These are phyloP conservation scores for Champsocephalus esox DNA, from an alignment of 2,797 vertebrate genomes.

Conservation along the genomic window DNA sequence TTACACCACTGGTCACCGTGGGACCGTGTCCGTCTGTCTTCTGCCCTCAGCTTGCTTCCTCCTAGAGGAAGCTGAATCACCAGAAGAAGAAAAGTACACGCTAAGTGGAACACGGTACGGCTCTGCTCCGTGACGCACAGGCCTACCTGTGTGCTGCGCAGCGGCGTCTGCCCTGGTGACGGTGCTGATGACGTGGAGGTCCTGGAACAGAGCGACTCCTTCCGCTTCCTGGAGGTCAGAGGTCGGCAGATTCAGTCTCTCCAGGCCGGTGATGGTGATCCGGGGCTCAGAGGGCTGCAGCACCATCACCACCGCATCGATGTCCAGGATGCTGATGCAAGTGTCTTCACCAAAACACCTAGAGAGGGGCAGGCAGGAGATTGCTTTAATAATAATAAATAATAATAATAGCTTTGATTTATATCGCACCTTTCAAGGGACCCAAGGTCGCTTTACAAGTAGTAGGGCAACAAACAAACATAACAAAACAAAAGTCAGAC, in stretches of 20 bases:
- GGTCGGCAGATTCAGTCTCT: constrained; percentile 89
- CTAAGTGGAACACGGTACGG: too few species aligned
- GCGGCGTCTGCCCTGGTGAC: constrained; percentile 85
- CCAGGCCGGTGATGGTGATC: constrained; percentile 92
- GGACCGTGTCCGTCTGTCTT: too few species aligned
- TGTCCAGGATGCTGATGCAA: constrained; percentile 93
- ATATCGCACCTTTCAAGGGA: too few species aligned
- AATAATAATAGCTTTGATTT: too few species aligned
- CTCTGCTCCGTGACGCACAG: too few species aligned
- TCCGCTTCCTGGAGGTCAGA: constrained; percentile 84
- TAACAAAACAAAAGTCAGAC: too few species aligned
- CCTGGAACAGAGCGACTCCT: constrained; percentile 89
- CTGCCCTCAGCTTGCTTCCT: too few species aligned
- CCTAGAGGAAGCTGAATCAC: too few species aligned
- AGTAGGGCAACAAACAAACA: too few species aligned
- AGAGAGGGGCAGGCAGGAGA: constrained; percentile 10
- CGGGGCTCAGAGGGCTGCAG: constrained; percentile 93
- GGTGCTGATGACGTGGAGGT: constrained; percentile 94
- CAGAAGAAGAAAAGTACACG: too few species aligned
- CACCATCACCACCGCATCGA: constrained; percentile 94
- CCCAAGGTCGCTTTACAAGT: too few species aligned
- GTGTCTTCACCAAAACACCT: constrained; percentile 98
- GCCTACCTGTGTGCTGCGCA: constrained; percentile 79
- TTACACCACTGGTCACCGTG: too few species aligned
- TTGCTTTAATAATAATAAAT: background rate